These are phyloP conservation scores for Cephalopachus bancanus DNA, from an alignment of 2,797 vertebrate species.

Conservation along the genomic window DNA sequence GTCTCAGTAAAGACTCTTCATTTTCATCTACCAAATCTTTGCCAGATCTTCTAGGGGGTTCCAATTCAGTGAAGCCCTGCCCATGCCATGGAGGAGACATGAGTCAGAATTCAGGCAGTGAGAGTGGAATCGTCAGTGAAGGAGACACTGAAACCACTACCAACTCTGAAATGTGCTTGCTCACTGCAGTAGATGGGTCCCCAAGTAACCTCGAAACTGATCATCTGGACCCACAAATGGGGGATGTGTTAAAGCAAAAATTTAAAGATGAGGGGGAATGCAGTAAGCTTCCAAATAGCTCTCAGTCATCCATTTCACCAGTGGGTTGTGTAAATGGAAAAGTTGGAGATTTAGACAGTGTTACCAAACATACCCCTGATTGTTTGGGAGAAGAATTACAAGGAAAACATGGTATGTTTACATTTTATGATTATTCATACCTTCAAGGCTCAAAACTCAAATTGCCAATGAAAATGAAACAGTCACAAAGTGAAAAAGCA, in stretches of 20 bases:
- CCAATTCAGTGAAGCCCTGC: constrained; percentile 85
- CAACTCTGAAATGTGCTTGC: constrained; percentile 91
- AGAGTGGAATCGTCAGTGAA: constrained; percentile 96
- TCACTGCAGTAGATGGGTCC: constrained; percentile 87
- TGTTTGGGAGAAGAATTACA: constrained; percentile 87
- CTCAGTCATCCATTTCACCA: constrained; percentile 84
- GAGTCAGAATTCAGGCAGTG: constrained; percentile 93
- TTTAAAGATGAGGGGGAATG: constrained; percentile 84
- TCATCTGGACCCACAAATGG: constrained; percentile 82
- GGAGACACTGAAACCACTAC: constrained; percentile 93
- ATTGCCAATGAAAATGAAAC: constrained; percentile 88
- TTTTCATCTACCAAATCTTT: constrained; percentile 96
- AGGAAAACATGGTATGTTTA: constrained; percentile 88
- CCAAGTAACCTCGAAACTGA: constrained; percentile 86
- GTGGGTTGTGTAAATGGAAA: constrained; percentile 85
- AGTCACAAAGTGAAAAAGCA: constrained; percentile 86
- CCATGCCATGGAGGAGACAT: constrained; percentile 88
- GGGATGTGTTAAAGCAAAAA: constrained; percentile 86
- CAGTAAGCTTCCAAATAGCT: constrained; percentile 82
- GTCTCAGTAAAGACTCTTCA: constrained; percentile 94
- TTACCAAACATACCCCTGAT: constrained; percentile 79
- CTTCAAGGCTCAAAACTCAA: constrained; percentile 90
- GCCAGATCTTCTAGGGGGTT: constrained; percentile 93
- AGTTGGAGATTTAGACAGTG: constrained; percentile 84
- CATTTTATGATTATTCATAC: constrained; percentile 92